phyloP scores from a whole-genome alignment of 2,888 invertebrate species.

The Ecliptopera silaceata region DNA sequence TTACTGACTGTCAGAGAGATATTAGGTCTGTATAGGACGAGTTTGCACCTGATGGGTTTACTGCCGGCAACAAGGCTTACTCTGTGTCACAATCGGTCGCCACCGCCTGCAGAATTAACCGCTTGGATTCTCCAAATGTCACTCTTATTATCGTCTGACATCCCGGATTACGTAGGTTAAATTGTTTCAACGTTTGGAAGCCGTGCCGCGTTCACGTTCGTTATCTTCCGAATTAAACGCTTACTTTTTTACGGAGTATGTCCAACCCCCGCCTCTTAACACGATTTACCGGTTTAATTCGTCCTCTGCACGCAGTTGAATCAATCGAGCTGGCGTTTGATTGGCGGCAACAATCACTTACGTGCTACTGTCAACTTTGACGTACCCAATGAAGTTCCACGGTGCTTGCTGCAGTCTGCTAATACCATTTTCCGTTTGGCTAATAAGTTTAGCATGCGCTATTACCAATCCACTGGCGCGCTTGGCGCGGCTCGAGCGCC shows the following conservation, averaged over 20 bases:
- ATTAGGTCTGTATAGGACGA: conserved; percentile 55
- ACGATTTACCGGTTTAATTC: conserved; percentile 60
- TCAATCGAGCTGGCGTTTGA: conserved; percentile 70
- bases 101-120: conserved; percentile 78
- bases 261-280: conserved; percentile 48
- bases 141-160: conserved; percentile 82
- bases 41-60: conserved; percentile 76
- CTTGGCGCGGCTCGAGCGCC: conserved; percentile 64
- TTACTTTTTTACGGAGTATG: conserved; percentile 47
- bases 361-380: conserved; percentile 73
- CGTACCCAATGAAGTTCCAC: conserved; percentile 72
- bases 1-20: conserved; percentile 47
- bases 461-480: conserved; percentile 80
- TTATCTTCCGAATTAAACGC: conserved; percentile 69
- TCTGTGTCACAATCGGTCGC: conserved; percentile 75
- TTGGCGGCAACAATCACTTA: conserved; percentile 80
- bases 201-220: conserved; percentile 69
- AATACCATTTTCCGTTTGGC: conserved; percentile 81
- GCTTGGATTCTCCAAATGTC: conserved; percentile 75
- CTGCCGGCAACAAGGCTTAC: conserved; percentile 75
- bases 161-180: conserved; percentile 79
- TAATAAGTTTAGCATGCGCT: conserved; percentile 82
- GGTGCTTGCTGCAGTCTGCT: conserved; percentile 63
- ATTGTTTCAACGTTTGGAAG: conserved; percentile 78
- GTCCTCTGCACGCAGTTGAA: conserved; percentile 49